Percentiles rank a stretch among this genome's conserved stretches.
These are phyloP conservation scores for Anneissia japonica DNA, from an alignment of 35 echinoderm and acorn worm species.

Conservation along the genomic window DNA sequence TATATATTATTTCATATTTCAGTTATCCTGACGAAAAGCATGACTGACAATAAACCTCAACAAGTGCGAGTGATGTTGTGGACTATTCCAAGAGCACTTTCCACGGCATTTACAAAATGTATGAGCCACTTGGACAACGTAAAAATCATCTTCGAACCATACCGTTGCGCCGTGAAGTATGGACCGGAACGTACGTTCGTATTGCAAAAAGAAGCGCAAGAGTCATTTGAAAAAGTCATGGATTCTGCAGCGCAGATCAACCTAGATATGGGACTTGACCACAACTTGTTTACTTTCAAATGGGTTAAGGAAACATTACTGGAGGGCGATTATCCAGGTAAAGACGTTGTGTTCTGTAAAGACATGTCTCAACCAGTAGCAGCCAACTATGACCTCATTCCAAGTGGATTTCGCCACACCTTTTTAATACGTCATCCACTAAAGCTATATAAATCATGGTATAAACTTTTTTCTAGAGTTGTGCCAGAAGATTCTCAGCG, in stretches of 20 bases:
- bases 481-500: neutral
- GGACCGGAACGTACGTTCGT: neutral
- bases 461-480: neutral
- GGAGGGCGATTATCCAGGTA: slow-evolving; percentile 21
- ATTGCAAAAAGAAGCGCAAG: neutral
- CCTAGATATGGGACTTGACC: neutral
- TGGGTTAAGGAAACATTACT: neutral
- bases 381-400: neutral
- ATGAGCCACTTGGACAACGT: neutral
- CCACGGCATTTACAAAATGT: neutral
- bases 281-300: neutral
- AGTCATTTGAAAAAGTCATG: neutral
- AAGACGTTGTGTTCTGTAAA: slow-evolving; percentile 25
- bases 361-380: slow-evolving; percentile 4
- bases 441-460: slow-evolving; percentile 3
- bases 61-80: slow-evolving; percentile 8
- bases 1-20: too few species aligned
- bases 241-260: neutral
- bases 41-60: neutral
- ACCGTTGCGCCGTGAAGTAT: neutral
- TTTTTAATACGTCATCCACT: slow-evolving; percentile 32
- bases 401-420: slow-evolving; percentile 10
- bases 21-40: too few species aligned
- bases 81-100: neutral
- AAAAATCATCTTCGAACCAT: neutral